Conservation (phyloP, 2,797 vertebrate species). For the Pygocentrus nattereri region DNA sequence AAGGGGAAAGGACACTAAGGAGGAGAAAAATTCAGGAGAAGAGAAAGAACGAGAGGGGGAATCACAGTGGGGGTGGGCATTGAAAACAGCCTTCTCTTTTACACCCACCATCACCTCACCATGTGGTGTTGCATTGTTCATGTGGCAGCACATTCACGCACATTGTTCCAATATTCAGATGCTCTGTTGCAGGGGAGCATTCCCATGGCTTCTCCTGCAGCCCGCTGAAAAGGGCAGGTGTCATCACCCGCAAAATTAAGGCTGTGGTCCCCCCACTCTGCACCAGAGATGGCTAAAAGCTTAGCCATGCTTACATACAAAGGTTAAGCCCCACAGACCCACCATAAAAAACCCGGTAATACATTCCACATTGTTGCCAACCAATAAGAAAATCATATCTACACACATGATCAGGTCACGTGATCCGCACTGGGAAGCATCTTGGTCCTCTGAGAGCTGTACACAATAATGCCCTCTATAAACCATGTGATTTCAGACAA, state of each 20-base stretch:
- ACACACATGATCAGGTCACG: conserved; percentile 73
- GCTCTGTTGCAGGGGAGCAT: conserved; percentile 51
- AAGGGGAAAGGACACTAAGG: conserved; percentile 35
- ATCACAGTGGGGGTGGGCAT: conserved; percentile 12
- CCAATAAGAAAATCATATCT: conserved; percentile 72
- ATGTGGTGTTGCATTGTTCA: conserved; percentile 61
- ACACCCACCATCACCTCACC: conserved; percentile 49
- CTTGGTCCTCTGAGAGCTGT: conserved; percentile 72
- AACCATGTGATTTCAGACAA: conserved; percentile 70
- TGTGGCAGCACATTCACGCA: conserved; percentile 45
- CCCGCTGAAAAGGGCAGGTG: conserved; percentile 56
- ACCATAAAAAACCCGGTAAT: conserved; percentile 42
- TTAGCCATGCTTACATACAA: conserved; percentile 60
- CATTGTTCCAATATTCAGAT: conserved; percentile 53
- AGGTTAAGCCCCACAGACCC: conserved; percentile 48
- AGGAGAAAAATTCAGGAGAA: conserved; percentile 15
- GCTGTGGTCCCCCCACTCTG: conserved; percentile 20
- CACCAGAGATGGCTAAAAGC: conserved; percentile 28
- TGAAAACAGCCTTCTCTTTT: conserved; percentile 57
- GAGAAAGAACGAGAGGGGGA: conserved; percentile 5
- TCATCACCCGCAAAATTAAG: conserved; percentile 58
- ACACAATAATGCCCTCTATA: conserved; percentile 74
- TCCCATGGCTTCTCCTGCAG: conserved; percentile 59
- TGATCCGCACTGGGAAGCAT: conserved; percentile 72
- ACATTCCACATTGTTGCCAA: conserved; percentile 59